phyloP scores from a whole-genome alignment of 2,797 vertebrate genomes.

The Bryconaethiops microstoma region DNA sequence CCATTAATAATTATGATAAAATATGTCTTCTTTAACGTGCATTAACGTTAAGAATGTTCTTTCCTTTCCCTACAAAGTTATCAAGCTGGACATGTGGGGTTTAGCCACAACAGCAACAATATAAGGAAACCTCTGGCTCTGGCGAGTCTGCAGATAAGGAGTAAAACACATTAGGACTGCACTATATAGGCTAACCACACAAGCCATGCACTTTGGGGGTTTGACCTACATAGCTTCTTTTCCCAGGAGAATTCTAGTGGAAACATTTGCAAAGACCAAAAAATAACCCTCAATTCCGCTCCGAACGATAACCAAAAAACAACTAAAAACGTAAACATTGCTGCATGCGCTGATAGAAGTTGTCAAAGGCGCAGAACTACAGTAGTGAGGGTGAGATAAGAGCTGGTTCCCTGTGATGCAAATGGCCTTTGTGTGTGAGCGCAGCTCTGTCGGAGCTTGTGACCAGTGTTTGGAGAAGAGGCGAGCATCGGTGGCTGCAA shows the following conservation, averaged over 20 bases:
- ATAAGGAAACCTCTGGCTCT: conserved; percentile 12
- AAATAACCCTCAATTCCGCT: neutral
- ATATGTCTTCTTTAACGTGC: neutral
- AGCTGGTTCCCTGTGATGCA: conserved; percentile 38
- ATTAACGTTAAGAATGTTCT: neutral
- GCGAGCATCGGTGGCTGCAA: conserved; percentile 23
- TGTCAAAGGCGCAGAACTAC: conserved; percentile 26
- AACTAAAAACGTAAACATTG: conserved; percentile 17
- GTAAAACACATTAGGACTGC: neutral
- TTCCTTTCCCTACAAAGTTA: neutral
- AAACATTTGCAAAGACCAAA: conserved; percentile 23
- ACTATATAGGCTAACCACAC: conserved; percentile 16
- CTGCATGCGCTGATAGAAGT: conserved; percentile 23
- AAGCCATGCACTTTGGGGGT: conserved; percentile 1
- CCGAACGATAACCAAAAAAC: conserved; percentile 2
- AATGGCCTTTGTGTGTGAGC: conserved; percentile 40
- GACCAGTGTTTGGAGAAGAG: conserved; percentile 38
- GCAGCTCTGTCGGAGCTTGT: conserved; percentile 25
- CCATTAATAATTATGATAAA: no score
- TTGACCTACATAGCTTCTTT: conserved; percentile 39
- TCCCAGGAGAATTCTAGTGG: conserved; percentile 21
- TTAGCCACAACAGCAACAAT: neutral
- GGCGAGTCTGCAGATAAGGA: conserved; percentile 4
- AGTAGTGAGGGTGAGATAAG: conserved; percentile 41
- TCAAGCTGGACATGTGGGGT: neutral